These are phyloP conservation scores for Samia ricini DNA, from an alignment of 1,140 invertebrate species.

Conservation along the genomic window DNA sequence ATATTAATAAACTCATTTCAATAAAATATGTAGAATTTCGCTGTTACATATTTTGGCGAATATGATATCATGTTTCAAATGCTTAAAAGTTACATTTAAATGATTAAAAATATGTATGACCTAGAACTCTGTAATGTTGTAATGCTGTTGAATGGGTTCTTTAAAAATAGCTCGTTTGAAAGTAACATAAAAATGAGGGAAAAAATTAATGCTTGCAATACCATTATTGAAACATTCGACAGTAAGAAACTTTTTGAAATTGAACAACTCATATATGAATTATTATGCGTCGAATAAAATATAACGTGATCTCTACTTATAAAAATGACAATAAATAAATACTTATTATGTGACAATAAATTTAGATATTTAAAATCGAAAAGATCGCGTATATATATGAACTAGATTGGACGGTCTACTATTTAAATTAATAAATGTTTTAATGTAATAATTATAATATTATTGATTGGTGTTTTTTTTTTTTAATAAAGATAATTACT, in stretches of 20 bases:
- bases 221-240: not conserved
- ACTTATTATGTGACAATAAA: conserved; percentile 6
- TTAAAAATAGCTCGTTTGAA: not conserved
- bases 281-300: not conserved
- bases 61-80: conserved; percentile 22
- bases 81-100: not conserved
- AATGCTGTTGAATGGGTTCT: not conserved
- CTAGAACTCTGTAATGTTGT: too few species aligned
- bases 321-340: conserved; percentile 10
- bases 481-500: conserved; percentile 71
- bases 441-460: conserved; percentile 54
- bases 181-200: not conserved
- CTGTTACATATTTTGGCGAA: conserved; percentile 40
- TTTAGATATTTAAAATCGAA: not conserved
- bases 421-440: conserved; percentile 5
- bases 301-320: not conserved
- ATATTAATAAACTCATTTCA: conserved; percentile 26
- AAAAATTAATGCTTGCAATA: not conserved
- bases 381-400: not conserved
- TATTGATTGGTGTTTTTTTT: conserved; percentile 73
- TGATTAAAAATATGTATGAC: not conserved
- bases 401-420: not conserved
- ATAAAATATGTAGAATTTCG: conserved; percentile 30
- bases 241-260: not conserved
- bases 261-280: not conserved